Conservation (phyloP, 2,888 invertebrate species). For the Polydrusus pterygomalis region DNA sequence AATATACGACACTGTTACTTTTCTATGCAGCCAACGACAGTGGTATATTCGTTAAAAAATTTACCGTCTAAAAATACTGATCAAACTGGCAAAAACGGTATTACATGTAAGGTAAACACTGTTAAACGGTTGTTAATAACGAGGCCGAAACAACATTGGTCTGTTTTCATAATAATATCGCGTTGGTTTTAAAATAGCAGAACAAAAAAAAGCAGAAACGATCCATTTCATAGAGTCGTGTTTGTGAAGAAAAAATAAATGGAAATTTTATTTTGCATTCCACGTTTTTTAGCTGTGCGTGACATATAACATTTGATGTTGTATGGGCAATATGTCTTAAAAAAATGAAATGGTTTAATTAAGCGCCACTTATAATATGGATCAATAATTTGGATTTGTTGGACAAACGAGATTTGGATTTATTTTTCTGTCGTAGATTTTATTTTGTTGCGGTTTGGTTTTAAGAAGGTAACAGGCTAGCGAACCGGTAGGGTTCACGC, state of each 20-base stretch:
- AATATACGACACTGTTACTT: no score
- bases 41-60: not conserved
- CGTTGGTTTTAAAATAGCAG: conserved; percentile 1
- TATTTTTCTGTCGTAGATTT: not conserved
- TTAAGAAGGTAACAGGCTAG: no score
- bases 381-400: not conserved
- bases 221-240: not conserved
- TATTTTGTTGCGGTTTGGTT: no score
- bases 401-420: not conserved
- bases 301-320: conserved; percentile 3
- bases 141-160: not conserved
- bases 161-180: not conserved
- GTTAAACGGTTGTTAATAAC: not conserved
- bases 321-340: not conserved
- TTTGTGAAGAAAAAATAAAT: conserved; percentile 8
- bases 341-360: conserved; percentile 16
- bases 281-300: conserved; percentile 1
- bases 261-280: conserved; percentile 8
- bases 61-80: not conserved
- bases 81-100: not conserved
- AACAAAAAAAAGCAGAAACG: not conserved
- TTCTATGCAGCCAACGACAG: no score
- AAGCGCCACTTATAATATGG: not conserved
- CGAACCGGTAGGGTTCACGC: no score
- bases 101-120: not conserved